Percentiles rank a stretch among this genome's conserved stretches.
These are phyloP conservation scores for Criorhina ranunculi DNA, from an alignment of 2,888 invertebrate species.

Conservation along the genomic window DNA sequence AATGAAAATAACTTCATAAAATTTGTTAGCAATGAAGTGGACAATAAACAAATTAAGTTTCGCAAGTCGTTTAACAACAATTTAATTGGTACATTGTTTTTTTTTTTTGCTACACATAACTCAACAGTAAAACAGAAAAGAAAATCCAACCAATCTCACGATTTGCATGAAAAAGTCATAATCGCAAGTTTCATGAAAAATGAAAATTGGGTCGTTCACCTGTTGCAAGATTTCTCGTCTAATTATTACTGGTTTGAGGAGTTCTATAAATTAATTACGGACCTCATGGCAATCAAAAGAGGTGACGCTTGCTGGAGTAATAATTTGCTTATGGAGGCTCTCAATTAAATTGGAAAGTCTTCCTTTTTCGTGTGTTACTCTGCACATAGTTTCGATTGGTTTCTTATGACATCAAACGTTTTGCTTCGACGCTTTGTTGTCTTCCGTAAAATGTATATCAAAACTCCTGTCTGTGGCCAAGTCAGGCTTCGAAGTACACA, in stretches of 20 bases:
- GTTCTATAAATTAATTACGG: no score
- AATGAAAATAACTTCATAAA: slow-evolving; percentile 14
- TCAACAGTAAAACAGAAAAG: not conserved
- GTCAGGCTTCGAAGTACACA: no score
- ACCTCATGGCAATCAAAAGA: no score
- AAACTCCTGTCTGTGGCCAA: no score
- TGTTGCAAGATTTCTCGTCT: not conserved
- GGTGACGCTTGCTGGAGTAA: no score
- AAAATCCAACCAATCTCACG: slow-evolving; percentile 25
- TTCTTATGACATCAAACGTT: no score
- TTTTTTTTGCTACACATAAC: slow-evolving; percentile 6
- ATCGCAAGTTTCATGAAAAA: slow-evolving; percentile 9
- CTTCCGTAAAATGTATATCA: no score
- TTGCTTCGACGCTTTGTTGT: no score
- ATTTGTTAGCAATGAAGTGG: slow-evolving; percentile 7
- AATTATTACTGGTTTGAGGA: not conserved
- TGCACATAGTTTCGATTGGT: no score
- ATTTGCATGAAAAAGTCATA: slow-evolving; percentile 32
- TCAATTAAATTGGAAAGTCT: no score
- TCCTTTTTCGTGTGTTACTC: no score
- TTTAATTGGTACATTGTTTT: slow-evolving; percentile 38
- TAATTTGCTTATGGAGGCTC: no score
- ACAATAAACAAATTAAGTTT: slow-evolving; percentile 9
- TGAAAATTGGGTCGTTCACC: slow-evolving; percentile 32
- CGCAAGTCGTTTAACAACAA: slow-evolving; percentile 15